Evolutionary conservation across 2,797 vertebrate genomes (phyloP).

Genomic region (Cyprinodon diabolis): DNA sequence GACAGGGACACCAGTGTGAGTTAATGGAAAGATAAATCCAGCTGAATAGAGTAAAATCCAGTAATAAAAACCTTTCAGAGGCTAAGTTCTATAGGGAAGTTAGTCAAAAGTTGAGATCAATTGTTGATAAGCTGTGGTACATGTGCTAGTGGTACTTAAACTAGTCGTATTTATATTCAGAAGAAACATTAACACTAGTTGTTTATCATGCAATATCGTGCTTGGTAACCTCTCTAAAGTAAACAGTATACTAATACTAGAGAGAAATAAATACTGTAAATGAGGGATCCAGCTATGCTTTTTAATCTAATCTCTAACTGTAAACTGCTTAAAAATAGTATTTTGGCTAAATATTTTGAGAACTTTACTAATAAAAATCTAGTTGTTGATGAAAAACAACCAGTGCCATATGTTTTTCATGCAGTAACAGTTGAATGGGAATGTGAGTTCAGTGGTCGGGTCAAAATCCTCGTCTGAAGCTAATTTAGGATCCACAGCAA

Average conservation of each 20-base stretch:
- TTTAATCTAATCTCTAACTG: neutral
- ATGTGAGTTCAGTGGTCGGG: neutral
- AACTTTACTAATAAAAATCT: neutral
- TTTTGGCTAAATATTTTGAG: neutral
- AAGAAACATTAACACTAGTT: neutral
- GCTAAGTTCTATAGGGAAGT: too few species aligned
- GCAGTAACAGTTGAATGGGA: neutral
- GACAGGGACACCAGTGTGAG: neutral
- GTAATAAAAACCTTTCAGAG: neutral
- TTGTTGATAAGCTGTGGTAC: neutral
- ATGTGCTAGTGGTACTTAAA: neutral
- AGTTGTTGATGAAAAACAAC: neutral
- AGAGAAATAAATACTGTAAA: neutral
- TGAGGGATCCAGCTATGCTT: neutral
- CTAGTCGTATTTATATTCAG: neutral
- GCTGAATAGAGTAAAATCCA: too few species aligned
- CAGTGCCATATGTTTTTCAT: neutral
- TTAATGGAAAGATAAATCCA: neutral
- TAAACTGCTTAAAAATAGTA: neutral
- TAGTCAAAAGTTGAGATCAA: neutral
- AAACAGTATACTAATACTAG: neutral
- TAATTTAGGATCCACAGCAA: neutral
- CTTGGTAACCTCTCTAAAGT: neutral
- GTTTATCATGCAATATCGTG: neutral
- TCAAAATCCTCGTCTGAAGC: neutral